Conservation (phyloP, 37 sponge, comb jelly and placozoan genomes). For the Crambe crambe region DNA sequence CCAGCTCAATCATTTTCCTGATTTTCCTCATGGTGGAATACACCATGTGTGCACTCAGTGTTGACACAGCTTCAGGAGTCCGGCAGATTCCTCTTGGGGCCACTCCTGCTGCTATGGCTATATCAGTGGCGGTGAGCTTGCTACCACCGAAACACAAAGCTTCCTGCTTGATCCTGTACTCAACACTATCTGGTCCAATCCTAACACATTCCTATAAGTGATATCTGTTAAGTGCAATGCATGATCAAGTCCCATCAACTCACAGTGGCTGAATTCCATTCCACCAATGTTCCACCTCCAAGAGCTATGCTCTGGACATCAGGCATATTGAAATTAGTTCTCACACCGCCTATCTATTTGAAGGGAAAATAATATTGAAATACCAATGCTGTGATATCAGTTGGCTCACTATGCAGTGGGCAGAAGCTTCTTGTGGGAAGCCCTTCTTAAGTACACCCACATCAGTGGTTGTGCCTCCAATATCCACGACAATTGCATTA, state of each 20-base stretch:
- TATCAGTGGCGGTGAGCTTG: constrained; percentile 68
- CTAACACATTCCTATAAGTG: background rate
- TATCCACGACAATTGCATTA: constrained; percentile 84
- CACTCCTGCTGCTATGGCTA: constrained; percentile 82
- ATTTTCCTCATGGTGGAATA: constrained; percentile 56
- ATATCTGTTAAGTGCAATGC: background rate
- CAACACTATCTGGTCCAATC: constrained; percentile 81
- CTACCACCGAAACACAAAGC: constrained; percentile 81
- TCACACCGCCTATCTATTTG: constrained; percentile 72
- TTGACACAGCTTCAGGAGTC: background rate
- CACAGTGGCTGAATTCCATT: constrained; percentile 6
- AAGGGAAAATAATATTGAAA: background rate
- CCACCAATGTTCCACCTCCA: constrained; percentile 75
- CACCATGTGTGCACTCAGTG: constrained; percentile 21
- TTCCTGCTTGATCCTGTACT: constrained; percentile 22
- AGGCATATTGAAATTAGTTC: constrained; percentile 81
- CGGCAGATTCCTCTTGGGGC: constrained; percentile 20
- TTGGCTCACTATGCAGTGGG: constrained; percentile 56
- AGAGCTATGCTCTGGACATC: constrained; percentile 80
- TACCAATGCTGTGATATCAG: background rate
- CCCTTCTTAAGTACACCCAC: constrained; percentile 72
- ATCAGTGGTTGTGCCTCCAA: constrained; percentile 89
- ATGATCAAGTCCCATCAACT: background rate
- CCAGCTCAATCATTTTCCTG: constrained; percentile 47
- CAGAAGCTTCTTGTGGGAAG: constrained; percentile 81